Percentiles rank a stretch among this genome's conserved stretches.
Conservation (phyloP, 1,140 invertebrate genomes). For the Heliconius nattereri region DNA sequence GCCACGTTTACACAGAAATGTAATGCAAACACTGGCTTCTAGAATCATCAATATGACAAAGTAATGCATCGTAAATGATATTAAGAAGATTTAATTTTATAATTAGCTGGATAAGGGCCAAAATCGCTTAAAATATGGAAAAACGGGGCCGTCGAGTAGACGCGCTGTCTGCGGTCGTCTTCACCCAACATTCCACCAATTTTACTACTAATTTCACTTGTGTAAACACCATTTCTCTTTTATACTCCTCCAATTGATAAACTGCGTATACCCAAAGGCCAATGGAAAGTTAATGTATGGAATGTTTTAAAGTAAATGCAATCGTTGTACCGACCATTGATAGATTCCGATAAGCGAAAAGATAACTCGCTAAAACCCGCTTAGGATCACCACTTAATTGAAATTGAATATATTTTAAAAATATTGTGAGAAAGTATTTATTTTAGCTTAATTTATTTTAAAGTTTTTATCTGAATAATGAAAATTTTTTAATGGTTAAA, state of each 20-base stretch:
- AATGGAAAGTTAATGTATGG: constrained; percentile 36
- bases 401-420: background rate
- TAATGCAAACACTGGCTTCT: constrained; percentile 34
- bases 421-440: background rate
- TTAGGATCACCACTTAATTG: background rate
- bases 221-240: constrained; percentile 34
- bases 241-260: background rate
- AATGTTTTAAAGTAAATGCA: constrained; percentile 24
- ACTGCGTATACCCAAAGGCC: background rate
- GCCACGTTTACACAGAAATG: constrained; percentile 36
- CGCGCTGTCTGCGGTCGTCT: constrained; percentile 47
- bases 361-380: constrained; percentile 26
- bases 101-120: constrained; percentile 29
- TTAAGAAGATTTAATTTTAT: constrained; percentile 33
- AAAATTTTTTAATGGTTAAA: too few relatives aligned
- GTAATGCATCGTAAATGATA: constrained; percentile 10
- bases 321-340: constrained; percentile 29
- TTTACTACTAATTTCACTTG: constrained; percentile 32
- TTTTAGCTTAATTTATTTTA: too few relatives aligned
- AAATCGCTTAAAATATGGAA: constrained; percentile 25
- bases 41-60: constrained; percentile 36
- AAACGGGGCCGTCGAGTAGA: constrained; percentile 38
- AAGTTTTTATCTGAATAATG: too few relatives aligned
- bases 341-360: constrained; percentile 36
- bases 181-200: constrained; percentile 29